Percentiles rank a stretch among this genome's conserved stretches.
These are phyloP conservation scores for Oreohelix idahoensis DNA, from an alignment of 1,140 invertebrate species.

Conservation along the genomic window DNA sequence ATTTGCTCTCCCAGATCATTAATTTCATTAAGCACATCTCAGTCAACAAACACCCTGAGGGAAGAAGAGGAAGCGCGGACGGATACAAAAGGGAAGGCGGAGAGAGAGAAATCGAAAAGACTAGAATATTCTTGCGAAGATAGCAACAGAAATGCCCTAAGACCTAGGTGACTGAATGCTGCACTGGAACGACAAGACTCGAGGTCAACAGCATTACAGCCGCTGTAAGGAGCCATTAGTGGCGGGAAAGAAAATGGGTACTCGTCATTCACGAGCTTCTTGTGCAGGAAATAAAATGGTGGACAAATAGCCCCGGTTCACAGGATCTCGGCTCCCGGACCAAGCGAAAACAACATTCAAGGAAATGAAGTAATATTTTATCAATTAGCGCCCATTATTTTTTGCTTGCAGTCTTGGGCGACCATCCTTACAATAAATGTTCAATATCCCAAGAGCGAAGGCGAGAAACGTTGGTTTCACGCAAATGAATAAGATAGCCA, in stretches of 20 bases:
- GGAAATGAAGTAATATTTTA: slow-evolving; percentile 45
- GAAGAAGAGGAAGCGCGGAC: neutral
- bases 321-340: neutral
- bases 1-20: slow-evolving; percentile 21
- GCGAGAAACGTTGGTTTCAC: neutral
- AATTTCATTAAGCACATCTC: slow-evolving; percentile 30
- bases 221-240: slow-evolving; percentile 19
- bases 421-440: neutral
- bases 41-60: slow-evolving; percentile 30
- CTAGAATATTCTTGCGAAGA: neutral
- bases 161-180: neutral
- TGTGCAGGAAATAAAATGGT: slow-evolving; percentile 32
- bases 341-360: neutral
- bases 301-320: slow-evolving; percentile 28
- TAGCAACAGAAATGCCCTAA: neutral
- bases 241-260: slow-evolving; percentile 9
- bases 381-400: slow-evolving; percentile 35
- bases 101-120: neutral
- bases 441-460: neutral
- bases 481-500: slow-evolving; percentile 13
- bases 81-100: neutral
- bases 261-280: slow-evolving; percentile 8
- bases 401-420: neutral
- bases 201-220: slow-evolving; percentile 37
- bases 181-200: neutral